Evolutionary conservation across 2,113 vertebrate genomes (phyloP).

Genomic region (Chunga burmeisteri): DNA sequence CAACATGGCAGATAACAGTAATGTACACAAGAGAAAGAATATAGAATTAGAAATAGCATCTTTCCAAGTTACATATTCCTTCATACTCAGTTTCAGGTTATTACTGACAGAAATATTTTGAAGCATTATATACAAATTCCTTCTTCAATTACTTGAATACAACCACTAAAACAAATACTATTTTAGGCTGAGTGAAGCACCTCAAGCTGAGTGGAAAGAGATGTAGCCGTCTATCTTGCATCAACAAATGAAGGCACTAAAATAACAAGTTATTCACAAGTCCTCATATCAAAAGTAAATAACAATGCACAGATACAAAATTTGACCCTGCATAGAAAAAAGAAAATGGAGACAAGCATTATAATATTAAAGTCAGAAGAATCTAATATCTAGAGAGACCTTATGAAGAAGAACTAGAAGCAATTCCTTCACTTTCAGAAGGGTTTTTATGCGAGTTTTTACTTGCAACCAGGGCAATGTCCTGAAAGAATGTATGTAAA

Average conservation of each 20-base stretch:
- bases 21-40: neutral
- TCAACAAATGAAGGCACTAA: neutral
- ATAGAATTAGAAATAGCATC: neutral
- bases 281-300: neutral
- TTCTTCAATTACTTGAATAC: neutral
- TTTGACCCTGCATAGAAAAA: neutral
- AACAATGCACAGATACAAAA: neutral
- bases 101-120: constrained; percentile 7
- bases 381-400: neutral
- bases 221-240: neutral
- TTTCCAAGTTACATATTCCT: neutral
- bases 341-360: neutral
- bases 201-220: neutral
- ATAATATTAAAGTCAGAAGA: neutral
- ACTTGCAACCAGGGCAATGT: neutral
- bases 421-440: neutral
- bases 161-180: constrained; percentile 24
- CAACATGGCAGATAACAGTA: neutral
- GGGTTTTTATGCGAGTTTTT: neutral
- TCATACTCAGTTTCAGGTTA: neutral
- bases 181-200: neutral
- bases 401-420: neutral
- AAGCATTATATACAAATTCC: neutral
- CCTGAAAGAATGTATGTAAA: neutral
- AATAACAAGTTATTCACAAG: neutral